Evolutionary conservation across 2,113 vertebrate species (phyloP).

Genomic region (Cisticola juncidis): DNA sequence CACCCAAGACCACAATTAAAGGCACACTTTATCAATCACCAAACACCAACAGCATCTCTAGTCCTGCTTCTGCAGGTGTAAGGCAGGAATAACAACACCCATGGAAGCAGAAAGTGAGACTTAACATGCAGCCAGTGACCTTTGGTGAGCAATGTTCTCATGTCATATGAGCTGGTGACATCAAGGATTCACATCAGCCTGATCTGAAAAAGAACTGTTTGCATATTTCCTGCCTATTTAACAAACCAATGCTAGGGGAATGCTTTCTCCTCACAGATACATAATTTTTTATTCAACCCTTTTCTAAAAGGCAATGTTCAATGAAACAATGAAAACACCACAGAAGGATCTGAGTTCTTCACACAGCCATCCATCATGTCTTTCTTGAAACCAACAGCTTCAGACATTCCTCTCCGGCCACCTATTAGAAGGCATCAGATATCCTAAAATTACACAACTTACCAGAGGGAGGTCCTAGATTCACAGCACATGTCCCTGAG

Average conservation of each 20-base stretch:
- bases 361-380: neutral
- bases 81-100: neutral
- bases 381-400: neutral
- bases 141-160: neutral
- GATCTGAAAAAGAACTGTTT: accelerated
- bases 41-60: neutral
- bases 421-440: neutral
- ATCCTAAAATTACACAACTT: neutral
- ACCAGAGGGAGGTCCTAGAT: neutral
- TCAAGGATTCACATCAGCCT: neutral
- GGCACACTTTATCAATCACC: neutral
- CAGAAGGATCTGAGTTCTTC: neutral
- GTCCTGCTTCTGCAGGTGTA: neutral
- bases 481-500: neutral
- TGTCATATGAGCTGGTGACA: neutral
- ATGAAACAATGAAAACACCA: neutral
- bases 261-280: neutral
- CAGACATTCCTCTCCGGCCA: neutral
- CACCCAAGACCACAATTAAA: neutral
- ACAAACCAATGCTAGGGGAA: neutral
- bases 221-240: neutral
- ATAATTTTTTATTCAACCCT: neutral
- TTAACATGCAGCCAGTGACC: neutral
- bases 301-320: neutral
- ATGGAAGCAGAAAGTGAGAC: neutral